Conservation (phyloP, 2,113 vertebrate genomes). For the Eupsittula cactorum region DNA sequence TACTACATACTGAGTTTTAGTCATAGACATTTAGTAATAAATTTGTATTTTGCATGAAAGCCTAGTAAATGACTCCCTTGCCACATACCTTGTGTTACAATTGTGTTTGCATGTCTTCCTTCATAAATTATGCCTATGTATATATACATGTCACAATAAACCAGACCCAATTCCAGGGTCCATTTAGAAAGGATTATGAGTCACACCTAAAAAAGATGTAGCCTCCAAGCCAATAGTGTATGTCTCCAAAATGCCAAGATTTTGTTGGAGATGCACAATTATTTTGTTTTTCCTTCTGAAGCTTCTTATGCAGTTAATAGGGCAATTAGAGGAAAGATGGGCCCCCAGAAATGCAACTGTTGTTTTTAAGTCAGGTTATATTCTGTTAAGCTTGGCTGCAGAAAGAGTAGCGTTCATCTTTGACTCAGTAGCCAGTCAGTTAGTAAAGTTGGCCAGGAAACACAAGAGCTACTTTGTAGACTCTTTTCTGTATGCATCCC, state of each 20-base stretch:
- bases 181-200: not conserved
- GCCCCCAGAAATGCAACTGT: not conserved
- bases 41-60: slow-evolving; percentile 69
- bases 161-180: not conserved
- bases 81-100: slow-evolving; percentile 51
- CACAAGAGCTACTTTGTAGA: not conserved
- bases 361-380: not conserved
- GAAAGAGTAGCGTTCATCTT: not conserved
- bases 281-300: not conserved
- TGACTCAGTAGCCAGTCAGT: not conserved
- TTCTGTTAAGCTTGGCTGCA: not conserved
- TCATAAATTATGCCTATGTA: slow-evolving; percentile 48
- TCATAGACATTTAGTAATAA: slow-evolving; percentile 69
- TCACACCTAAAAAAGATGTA: not conserved
- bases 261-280: not conserved
- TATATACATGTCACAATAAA: slow-evolving; percentile 13
- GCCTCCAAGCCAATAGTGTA: not conserved
- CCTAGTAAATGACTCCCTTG: slow-evolving; percentile 61
- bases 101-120: slow-evolving; percentile 20
- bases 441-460: not conserved
- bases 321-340: not conserved
- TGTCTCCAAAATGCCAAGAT: not conserved
- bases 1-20: slow-evolving; percentile 74
- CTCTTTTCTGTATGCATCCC: not conserved
- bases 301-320: not conserved